A percentile compares a stretch with the other conserved stretches of the same genome.
Evolutionary conservation across 2,113 vertebrate genomes (phyloP).

Genomic region (Illadopsis cleaveri): DNA sequence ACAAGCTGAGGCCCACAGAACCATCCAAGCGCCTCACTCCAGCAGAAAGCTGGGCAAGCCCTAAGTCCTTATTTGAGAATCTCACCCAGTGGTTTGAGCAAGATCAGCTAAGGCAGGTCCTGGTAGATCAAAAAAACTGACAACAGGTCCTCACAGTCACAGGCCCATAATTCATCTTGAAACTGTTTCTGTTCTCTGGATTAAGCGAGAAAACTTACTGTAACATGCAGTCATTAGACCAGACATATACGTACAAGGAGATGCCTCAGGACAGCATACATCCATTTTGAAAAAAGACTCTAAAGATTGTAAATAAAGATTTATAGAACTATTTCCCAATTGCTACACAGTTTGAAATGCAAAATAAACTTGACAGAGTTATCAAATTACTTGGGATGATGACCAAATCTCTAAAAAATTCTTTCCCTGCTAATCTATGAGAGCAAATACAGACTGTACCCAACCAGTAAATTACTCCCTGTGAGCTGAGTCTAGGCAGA

Average conservation of each 20-base stretch:
- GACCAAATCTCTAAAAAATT: neutral
- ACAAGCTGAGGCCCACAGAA: neutral
- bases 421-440: neutral
- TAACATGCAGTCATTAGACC: neutral
- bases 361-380: neutral
- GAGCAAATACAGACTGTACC: neutral
- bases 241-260: accelerated
- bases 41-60: neutral
- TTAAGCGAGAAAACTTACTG: neutral
- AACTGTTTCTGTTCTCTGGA: neutral
- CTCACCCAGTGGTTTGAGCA: neutral
- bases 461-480: neutral
- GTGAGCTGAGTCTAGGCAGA: neutral
- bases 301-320: neutral
- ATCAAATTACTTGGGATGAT: neutral
- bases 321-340: neutral
- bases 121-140: neutral
- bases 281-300: neutral
- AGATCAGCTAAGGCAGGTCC: neutral
- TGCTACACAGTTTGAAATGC: neutral
- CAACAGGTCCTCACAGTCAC: neutral
- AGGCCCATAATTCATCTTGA: neutral
- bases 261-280: neutral
- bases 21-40: neutral
- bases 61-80: neutral